Evolutionary conservation across 2,113 vertebrate species (phyloP), one percentile per base, ranked within the genome.

Genomic region (Fregetta grallaria): DNA sequence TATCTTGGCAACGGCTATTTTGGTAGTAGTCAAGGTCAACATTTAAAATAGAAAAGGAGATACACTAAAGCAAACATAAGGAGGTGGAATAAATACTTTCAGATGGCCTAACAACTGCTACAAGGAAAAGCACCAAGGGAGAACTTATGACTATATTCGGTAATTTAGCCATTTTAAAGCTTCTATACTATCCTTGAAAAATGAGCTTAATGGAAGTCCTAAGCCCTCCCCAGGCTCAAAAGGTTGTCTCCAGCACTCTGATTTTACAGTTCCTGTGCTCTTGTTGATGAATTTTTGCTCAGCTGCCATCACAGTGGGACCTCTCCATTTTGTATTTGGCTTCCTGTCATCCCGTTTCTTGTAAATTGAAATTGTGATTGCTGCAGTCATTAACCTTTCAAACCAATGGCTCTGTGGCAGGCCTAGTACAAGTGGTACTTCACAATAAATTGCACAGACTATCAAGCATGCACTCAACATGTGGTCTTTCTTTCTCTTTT

Each of bases 351-450:
- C 42, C 75, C 45, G 27, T 97, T 96, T 92, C 52, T 78, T 92
- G 63, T 91, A 97, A 97, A 96, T 63, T 93, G 95, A 86, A 97
- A 74, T 80, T 87, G 52, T 94, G 97, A 98, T 98, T 91, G 83
- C 92, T 75, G 79, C 82, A 95, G 80, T 92, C 91, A 82, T 97
- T 97, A 98, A 95, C 94, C 95, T 97, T 96, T 91, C 68, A 90
- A 96, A 90, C 81, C 83, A 94, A 65, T 8, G n/a, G 80, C 97
- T 95, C 97, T 85, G 91, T 86, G 87, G 96, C 45, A 38, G 65
- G 68, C 79, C 94, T 95, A 67, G 56, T 84, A 81, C 63, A 96
- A 97, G 96, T 88, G 86, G 84, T 80, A 92, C 96, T 98, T 98
- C 90, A 94, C 90, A 96, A 77, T 90, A 95, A 97, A 97, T 96